Evolutionary conservation across 37 sponge, comb jelly and placozoan species (phyloP).

Genomic region (Hormiphora californensis): DNA sequence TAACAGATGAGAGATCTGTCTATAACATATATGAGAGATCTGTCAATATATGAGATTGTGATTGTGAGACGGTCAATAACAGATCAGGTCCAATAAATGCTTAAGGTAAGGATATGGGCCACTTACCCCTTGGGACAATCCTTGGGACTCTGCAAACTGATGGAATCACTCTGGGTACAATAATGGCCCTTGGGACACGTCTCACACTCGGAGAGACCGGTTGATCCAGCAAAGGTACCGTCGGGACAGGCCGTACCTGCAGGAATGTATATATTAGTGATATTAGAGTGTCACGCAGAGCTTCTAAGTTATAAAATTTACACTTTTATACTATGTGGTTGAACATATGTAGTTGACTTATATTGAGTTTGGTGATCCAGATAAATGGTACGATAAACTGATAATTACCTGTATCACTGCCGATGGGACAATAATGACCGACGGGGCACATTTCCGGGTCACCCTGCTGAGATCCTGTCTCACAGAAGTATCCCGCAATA

Average conservation of each 20-base stretch:
- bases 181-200: constrained; percentile 36
- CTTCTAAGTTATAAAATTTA: background rate
- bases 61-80: background rate
- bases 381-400: background rate
- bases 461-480: background rate
- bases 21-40: background rate
- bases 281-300: background rate
- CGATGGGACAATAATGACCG: constrained; percentile 43
- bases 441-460: constrained; percentile 40
- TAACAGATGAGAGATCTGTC: background rate
- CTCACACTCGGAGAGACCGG: constrained; percentile 19
- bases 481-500: constrained; percentile 57
- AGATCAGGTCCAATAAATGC: too few species aligned
- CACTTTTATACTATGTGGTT: background rate
- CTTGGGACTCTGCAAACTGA: background rate
- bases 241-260: background rate
- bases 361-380: background rate
- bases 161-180: constrained; percentile 34
- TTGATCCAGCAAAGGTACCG: constrained; percentile 25
- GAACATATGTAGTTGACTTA: background rate
- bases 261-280: background rate
- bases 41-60: background rate
- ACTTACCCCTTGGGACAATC: constrained; percentile 42
- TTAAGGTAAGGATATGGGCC: background rate
- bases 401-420: background rate